These are phyloP conservation scores for Megalurothrips usitatus DNA, from an alignment of 2,888 invertebrate species.

Conservation along the genomic window DNA sequence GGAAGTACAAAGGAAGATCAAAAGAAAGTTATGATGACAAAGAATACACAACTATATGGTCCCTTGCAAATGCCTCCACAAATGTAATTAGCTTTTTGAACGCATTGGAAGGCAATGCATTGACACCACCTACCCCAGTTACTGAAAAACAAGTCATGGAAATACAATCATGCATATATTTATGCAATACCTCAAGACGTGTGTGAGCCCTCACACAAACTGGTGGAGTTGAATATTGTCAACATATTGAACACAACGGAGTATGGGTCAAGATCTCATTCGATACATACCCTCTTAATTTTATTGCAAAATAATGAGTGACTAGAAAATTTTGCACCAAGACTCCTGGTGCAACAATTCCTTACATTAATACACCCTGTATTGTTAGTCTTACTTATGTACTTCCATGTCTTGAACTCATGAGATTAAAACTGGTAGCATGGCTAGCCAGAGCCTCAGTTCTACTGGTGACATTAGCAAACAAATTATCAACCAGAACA, in stretches of 20 bases:
- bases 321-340: slow-evolving; percentile 7
- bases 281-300: no score
- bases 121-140: no score
- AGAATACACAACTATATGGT: no score
- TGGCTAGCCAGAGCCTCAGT: slow-evolving; percentile 31
- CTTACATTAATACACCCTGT: slow-evolving; percentile 1
- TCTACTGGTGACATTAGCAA: slow-evolving; percentile 28
- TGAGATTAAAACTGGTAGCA: slow-evolving; percentile 29
- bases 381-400: neutral
- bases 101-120: no score
- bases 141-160: no score
- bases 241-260: neutral
- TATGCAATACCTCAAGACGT: no score
- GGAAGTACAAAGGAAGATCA: neutral
- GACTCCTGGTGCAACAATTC: neutral
- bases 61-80: no score
- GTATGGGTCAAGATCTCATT: neutral
- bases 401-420: slow-evolving; percentile 28
- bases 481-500: slow-evolving; percentile 27
- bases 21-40: no score
- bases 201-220: neutral
- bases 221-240: neutral
- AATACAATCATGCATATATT: no score
- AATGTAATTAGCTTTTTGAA: no score
- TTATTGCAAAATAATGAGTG: neutral